Base-by-base conservation (phyloP, 53 echinoderm and acorn worm species). In the Henricia sp. region DNA sequence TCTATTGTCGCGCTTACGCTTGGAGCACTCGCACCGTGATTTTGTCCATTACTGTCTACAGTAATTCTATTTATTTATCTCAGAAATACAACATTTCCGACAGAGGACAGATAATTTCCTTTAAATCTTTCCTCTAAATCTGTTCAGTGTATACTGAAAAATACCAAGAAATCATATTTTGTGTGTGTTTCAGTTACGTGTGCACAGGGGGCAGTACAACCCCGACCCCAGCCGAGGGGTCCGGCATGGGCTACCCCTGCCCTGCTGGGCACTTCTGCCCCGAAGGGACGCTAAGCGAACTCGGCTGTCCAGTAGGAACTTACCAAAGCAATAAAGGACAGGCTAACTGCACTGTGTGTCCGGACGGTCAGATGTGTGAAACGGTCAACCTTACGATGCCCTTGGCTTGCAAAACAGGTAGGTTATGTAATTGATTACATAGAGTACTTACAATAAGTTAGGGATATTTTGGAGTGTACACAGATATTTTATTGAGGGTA, bases 131-230 rank as follows among this genome's bases (percentile, higher is more conserved):
- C n/a, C n/a, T n/a, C n/a, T n/a, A n/a, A n/a, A n/a, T n/a, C n/a
- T n/a, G n/a, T n/a, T n/a, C n/a, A n/a, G n/a, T n/a, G n/a, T n/a
- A n/a, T n/a, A 8, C 48, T 46, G 8, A 46, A 46, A 46, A 46
- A 17, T 55, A 5, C 19, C 3, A 55, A 4, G 20, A 12, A 55
- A 12, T 55, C 6, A 55, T 55, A 24, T 66, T 40, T 43, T 70
- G 23, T 70, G 2, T 30, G 4, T 11, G 1, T 24, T 43, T 24
- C 26, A 96, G 96, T 65, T 97, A 97, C 32, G 90, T 97, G 28
- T 97, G 99, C 21, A 97, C 99, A 4, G 99, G 99, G 11, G 99
- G 99, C 21, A 97, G 99, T 37, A 91, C 92, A 19, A 97, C 95
- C 16, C 88, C 92, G 2, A 83, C 94, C 11, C 99, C 99, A 36